phyloP scores from a whole-genome alignment of 2,888 invertebrate genomes.

The Parelbella ahira region DNA sequence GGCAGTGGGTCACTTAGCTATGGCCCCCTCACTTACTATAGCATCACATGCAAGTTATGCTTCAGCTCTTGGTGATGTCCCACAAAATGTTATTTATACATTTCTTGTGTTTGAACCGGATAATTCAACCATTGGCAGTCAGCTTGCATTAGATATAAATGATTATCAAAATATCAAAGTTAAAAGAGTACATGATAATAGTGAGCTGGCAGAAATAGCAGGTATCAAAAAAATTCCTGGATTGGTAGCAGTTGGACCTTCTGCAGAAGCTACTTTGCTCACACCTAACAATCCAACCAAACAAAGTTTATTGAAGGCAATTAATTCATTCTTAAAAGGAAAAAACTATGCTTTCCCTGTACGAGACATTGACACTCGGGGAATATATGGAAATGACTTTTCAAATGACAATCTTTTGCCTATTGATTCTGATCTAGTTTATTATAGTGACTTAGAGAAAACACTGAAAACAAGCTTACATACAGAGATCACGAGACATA shows the following conservation, averaged over 20 bases:
- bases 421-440: constrained; percentile 81
- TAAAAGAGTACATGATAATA: constrained; percentile 80
- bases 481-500: constrained; percentile 89
- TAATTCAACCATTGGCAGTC: constrained; percentile 82
- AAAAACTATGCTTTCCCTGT: constrained; percentile 66
- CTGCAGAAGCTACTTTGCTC: constrained; percentile 54
- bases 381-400: constrained; percentile 39
- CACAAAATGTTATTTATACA: constrained; percentile 73
- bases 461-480: constrained; percentile 90
- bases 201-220: constrained; percentile 68
- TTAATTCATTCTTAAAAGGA: constrained; percentile 74
- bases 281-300: constrained; percentile 62
- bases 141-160: constrained; percentile 84
- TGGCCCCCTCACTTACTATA: constrained; percentile 84
- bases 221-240: constrained; percentile 76
- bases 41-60: constrained; percentile 71
- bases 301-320: constrained; percentile 65
- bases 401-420: constrained; percentile 34
- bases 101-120: constrained; percentile 84
- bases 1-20: constrained; percentile 71
- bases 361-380: constrained; percentile 40
- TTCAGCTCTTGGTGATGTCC: constrained; percentile 75
- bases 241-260: constrained; percentile 70
- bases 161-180: constrained; percentile 78
- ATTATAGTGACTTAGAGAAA: constrained; percentile 93